A percentile compares a stretch with the other conserved stretches of the same genome.
Evolutionary conservation across 2,113 vertebrate genomes (phyloP).

Genomic region (Motacilla alba): DNA sequence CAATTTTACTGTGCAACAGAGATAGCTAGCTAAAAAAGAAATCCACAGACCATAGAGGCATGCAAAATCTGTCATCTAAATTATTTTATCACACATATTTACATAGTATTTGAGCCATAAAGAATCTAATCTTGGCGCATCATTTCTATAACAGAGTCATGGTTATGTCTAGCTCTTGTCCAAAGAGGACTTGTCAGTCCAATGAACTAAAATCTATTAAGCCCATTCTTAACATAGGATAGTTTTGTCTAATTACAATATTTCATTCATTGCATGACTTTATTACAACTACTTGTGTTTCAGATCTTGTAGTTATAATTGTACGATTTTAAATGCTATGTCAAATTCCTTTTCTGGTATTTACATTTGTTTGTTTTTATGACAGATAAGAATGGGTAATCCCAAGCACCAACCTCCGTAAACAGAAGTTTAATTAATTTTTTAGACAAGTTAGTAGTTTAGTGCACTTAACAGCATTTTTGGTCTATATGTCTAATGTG

Average conservation of each 20-base stretch:
- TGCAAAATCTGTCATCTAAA: neutral
- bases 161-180: neutral
- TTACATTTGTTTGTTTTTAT: neutral
- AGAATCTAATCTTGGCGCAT: neutral
- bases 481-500: neutral
- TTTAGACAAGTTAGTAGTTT: neutral
- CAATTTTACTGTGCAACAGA: neutral
- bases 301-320: neutral
- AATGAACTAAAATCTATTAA: neutral
- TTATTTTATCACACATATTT: neutral
- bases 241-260: neutral
- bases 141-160: neutral
- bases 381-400: neutral
- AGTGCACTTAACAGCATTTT: neutral
- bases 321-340: neutral
- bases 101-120: neutral
- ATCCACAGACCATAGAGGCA: neutral
- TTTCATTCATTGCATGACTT: neutral
- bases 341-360: neutral
- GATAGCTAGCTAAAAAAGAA: neutral
- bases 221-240: neutral
- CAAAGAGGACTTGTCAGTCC: neutral
- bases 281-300: neutral
- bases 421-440: neutral
- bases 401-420: neutral